A percentile compares a stretch with the other conserved stretches of the same genome.
These are phyloP conservation scores for Onychorhynchus coronatus DNA, from an alignment of 2,113 vertebrate genomes.

Conservation along the genomic window DNA sequence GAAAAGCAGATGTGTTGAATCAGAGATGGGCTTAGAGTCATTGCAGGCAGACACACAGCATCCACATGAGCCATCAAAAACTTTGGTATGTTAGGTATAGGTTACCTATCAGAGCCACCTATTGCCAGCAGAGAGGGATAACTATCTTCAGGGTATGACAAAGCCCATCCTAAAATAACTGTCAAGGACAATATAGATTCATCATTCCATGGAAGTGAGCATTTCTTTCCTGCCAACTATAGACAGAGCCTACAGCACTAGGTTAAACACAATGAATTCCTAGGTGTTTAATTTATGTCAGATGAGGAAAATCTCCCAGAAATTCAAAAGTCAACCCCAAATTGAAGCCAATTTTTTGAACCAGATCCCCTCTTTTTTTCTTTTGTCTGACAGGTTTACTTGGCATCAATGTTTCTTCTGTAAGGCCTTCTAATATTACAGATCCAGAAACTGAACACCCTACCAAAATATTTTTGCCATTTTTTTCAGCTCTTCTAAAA, in stretches of 20 bases:
- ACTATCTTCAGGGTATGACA: background rate
- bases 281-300: background rate
- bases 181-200: background rate
- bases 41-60: background rate
- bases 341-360: background rate
- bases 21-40: background rate
- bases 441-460: background rate
- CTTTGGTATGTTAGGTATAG: background rate
- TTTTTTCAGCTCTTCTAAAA: background rate
- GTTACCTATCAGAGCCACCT: background rate
- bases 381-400: background rate
- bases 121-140: background rate
- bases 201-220: background rate
- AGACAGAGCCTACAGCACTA: background rate
- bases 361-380: background rate
- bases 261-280: background rate
- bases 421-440: background rate
- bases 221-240: background rate
- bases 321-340: background rate
- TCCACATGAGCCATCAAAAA: background rate
- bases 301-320: background rate
- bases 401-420: background rate
- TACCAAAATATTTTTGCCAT: background rate
- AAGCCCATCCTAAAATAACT: background rate
- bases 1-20: background rate